Evolutionary conservation across 2,888 invertebrate species (phyloP).

Genomic region (Pollenia griseotomentosa): DNA sequence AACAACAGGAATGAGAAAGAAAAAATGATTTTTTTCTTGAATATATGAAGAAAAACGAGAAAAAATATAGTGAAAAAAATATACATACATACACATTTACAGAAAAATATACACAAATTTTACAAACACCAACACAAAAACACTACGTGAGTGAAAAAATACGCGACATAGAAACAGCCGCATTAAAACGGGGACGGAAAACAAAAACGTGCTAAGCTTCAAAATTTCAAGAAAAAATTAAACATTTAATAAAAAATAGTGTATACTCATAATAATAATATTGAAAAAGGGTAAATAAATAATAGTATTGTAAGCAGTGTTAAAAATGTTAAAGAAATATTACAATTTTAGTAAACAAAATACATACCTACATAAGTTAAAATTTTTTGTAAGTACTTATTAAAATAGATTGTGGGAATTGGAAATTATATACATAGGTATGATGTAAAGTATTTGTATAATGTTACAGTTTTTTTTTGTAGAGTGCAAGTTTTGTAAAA

Average conservation of each 20-base stretch:
- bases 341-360: slow-evolving; percentile 3
- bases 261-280: slow-evolving; percentile 35
- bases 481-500: slow-evolving; percentile 16
- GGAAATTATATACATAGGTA: background rate
- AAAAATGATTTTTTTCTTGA: slow-evolving; percentile 44
- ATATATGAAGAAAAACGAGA: slow-evolving; percentile 39
- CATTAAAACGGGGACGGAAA: slow-evolving; percentile 70
- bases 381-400: background rate
- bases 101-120: slow-evolving; percentile 71
- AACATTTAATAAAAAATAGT: slow-evolving; percentile 40
- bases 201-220: slow-evolving; percentile 71
- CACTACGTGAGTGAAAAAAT: slow-evolving; percentile 65
- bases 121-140: slow-evolving; percentile 64
- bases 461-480: no score
- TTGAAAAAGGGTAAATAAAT: slow-evolving; percentile 60
- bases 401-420: background rate
- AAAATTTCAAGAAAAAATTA: slow-evolving; percentile 50
- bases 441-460: no score
- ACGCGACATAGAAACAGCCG: slow-evolving; percentile 73
- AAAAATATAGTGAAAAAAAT: slow-evolving; percentile 62
- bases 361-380: background rate
- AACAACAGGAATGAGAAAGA: slow-evolving; percentile 54
- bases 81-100: slow-evolving; percentile 65
- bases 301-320: slow-evolving; percentile 33
- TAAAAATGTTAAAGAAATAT: slow-evolving; percentile 16